Base-by-base conservation (phyloP, 2,113 vertebrate species). In the Hucho hucho region DNA sequence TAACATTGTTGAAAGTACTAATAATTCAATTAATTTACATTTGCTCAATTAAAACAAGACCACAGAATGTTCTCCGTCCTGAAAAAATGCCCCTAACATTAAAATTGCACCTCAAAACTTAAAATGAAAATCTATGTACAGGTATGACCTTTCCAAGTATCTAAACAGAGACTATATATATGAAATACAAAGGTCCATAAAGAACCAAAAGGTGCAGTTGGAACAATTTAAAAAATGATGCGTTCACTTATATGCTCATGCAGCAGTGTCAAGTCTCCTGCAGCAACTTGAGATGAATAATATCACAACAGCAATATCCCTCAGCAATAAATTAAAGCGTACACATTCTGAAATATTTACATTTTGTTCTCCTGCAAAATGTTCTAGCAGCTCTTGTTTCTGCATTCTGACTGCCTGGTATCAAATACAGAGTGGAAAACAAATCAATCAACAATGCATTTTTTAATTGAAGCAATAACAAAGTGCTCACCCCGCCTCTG, bases 171-270 rank as follows among this genome's bases (percentile, higher is more conserved):
- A 43, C 4, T 7, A 72, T 28, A 37, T 46, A 43, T 43, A 43
- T 43, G 4, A 69, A 75, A 3, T 3, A 64, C 37, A 47, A 20
- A n/a, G 37, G 9, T 2, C 37, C 37, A 29, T 24, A 1, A 4
- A 24, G 76, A 43, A 11, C 37, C 32, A 22, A 70, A 70, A 61
- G 66, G 75, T 53, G 66, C 63, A 7, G 13, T 7, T 74, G 26
- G 28, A 73, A 79, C 63, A 79, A 63, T n/a, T 65, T 47, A 81
- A 1, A 11, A 73, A 74, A 66, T 1, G 29, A 43, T 22, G 3
- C 16, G 46, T 70, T 67, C 80, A 84, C 72, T 32, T 70, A 69
- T 7, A 24, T 74, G 59, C 25, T 73, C 61, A 75, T 75, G 69
- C 70, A 74, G 64, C 24, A 22, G 28, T 3, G 12, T 56, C n/a